These are phyloP conservation scores for Oscheius sp. DNA, from an alignment of 2,888 invertebrate genomes.

Conservation along the genomic window DNA sequence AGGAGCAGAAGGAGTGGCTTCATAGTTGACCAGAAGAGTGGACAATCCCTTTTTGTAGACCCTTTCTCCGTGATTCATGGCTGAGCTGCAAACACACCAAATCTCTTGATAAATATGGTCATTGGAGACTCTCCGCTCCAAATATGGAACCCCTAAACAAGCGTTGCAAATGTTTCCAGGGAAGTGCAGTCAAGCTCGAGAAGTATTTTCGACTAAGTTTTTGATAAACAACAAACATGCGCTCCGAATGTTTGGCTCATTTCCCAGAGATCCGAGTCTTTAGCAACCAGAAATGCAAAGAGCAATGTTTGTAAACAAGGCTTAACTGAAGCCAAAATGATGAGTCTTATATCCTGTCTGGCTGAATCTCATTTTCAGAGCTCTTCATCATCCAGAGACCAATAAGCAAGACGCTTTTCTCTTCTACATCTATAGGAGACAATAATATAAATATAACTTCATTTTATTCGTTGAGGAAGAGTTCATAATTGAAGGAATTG, in stretches of 20 bases:
- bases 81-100: slow-evolving; percentile 24
- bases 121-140: slow-evolving; percentile 1
- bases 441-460: too few species aligned
- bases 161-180: background rate
- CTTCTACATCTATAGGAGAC: too few species aligned
- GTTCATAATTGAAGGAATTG: background rate
- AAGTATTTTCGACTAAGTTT: background rate
- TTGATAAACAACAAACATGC: background rate
- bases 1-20: background rate
- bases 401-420: too few species aligned
- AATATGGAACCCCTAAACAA: background rate
- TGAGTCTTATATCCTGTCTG: too few species aligned
- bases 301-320: too few species aligned
- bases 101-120: slow-evolving; percentile 17
- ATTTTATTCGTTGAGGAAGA: too few species aligned
- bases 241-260: background rate
- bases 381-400: too few species aligned
- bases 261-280: background rate
- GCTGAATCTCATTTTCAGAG: too few species aligned
- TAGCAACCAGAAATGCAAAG: too few species aligned
- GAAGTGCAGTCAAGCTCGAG: background rate
- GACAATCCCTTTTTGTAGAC: background rate
- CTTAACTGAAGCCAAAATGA: too few species aligned
- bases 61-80: slow-evolving; percentile 13
- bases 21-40: background rate